Conservation (phyloP, 2,113 vertebrate species). For the Pagrus major region DNA sequence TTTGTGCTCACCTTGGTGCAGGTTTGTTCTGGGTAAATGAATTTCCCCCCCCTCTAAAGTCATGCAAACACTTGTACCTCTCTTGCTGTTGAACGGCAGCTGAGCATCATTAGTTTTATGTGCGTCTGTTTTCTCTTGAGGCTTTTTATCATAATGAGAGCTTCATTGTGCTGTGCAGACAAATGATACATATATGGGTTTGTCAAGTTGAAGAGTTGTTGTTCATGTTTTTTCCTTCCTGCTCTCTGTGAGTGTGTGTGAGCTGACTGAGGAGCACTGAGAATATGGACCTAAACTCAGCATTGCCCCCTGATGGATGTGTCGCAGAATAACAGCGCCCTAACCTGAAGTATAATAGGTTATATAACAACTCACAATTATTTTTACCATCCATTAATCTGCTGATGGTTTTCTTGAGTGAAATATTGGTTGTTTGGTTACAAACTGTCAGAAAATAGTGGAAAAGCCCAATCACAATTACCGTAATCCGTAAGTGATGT, state of each 20-base stretch:
- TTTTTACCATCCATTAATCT: not conserved
- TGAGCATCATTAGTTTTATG: conserved; percentile 20
- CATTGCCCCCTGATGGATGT: conserved; percentile 83
- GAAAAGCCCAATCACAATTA: not conserved
- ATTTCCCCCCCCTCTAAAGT: not conserved
- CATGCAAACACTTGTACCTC: not conserved
- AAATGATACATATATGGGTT: not conserved
- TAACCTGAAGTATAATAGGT: not conserved
- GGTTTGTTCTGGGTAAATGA: conserved; percentile 21
- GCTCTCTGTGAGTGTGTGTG: not conserved
- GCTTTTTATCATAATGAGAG: conserved; percentile 19
- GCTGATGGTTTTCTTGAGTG: not conserved
- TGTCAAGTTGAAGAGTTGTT: conserved; percentile 31
- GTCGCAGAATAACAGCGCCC: conserved; percentile 28
- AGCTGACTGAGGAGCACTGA: not conserved
- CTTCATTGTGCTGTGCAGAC: conserved; percentile 9
- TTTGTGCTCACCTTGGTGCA: conserved; percentile 77
- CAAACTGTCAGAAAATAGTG: not conserved
- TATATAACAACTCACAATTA: not conserved
- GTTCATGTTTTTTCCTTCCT: not conserved
- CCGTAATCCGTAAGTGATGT: not conserved
- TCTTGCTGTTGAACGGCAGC: not conserved
- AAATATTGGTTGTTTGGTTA: not conserved
- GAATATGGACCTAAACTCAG: conserved; percentile 58
- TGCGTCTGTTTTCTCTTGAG: conserved; percentile 28